Percentiles rank a stretch among this genome's conserved stretches.
Conservation (phyloP, 1,140 invertebrate genomes). For the Adelges cooleyi region DNA sequence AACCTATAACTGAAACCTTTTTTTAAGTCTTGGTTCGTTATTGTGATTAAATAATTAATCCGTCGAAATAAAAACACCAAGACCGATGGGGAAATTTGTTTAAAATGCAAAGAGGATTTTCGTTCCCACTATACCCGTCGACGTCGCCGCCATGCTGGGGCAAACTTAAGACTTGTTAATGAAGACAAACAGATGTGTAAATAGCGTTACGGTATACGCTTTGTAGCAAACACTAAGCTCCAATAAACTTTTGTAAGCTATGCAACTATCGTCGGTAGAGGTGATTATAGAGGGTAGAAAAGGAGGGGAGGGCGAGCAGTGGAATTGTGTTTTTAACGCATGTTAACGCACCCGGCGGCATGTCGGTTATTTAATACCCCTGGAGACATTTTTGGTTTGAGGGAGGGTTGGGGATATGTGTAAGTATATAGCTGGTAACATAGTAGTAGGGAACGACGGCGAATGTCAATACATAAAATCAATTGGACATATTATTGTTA, state of each 20-base stretch:
- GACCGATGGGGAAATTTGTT: not conserved
- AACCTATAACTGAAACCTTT: not conserved
- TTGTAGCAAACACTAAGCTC: slow-evolving; percentile 15
- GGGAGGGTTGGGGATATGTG: no score
- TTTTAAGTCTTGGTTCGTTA: not conserved
- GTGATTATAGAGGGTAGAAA: not conserved
- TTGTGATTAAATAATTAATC: not conserved
- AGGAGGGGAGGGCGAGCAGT: not conserved
- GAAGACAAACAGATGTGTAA: slow-evolving; percentile 26
- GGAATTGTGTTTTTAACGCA: not conserved
- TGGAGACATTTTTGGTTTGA: not conserved
- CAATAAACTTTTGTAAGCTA: slow-evolving; percentile 23
- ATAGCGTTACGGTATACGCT: not conserved
- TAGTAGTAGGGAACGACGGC: not conserved
- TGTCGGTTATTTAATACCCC: slow-evolving; percentile 15
- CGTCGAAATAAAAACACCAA: no score
- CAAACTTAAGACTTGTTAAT: slow-evolving; percentile 20
- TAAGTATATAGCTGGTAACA: not conserved
- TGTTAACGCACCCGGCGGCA: not conserved
- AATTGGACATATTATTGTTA: not conserved
- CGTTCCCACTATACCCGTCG: not conserved
- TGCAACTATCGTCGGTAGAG: not conserved
- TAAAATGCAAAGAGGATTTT: not conserved
- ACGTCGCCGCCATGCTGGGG: not conserved
- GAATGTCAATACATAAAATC: not conserved